Evolutionary conservation across 2,888 invertebrate genomes (phyloP), one percentile per base, ranked within the genome.

Genomic region (Campoletis raptor): DNA sequence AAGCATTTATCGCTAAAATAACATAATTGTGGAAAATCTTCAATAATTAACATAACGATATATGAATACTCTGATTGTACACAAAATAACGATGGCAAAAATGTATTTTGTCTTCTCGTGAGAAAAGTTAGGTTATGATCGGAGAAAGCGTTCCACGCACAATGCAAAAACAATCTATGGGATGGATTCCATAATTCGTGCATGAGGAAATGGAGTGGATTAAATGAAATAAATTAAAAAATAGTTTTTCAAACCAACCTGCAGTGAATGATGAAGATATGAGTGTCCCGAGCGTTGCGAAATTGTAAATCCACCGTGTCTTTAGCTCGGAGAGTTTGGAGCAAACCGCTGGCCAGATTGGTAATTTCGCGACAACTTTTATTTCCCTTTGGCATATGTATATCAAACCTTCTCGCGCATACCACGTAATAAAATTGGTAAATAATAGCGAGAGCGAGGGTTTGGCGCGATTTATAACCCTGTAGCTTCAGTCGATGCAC

Each of bases 101-200:
- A 69, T 36, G 52, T 48, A 48, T 70, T 36, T n/a, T 48, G n/a
- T 45, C n/a, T 42, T 57, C 12, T 61, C 5, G 1, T 9, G 10
- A 15, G 54, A 80, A 86, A 85, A 85, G 85, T 81, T 21, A 86
- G 86, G 86, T 86, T 86, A 86, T 81, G 42, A 15, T 30, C 57
- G 67, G 40, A n/a, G 21, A 42, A 6, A 36, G 61, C 42, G 57
- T 48, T 54, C 42, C 54, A 54, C 80, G 57, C 81, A 48, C 30
- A 77, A 57, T 30, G 48, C 40, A 57, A 45, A 5, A 21, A 80
- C 76, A 61, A 8, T 42, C 42, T 15, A 37, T 6, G 12, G 42
- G 8, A 36, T 36, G 21, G 42, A 77, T 64, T 24, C 42, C 2
- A 66, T 15, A 15, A 54, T 45, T 66, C 36, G 48, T 66, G 45